These are phyloP conservation scores for Phymastichus coffea DNA, from an alignment of 1,140 invertebrate species.

Conservation along the genomic window DNA sequence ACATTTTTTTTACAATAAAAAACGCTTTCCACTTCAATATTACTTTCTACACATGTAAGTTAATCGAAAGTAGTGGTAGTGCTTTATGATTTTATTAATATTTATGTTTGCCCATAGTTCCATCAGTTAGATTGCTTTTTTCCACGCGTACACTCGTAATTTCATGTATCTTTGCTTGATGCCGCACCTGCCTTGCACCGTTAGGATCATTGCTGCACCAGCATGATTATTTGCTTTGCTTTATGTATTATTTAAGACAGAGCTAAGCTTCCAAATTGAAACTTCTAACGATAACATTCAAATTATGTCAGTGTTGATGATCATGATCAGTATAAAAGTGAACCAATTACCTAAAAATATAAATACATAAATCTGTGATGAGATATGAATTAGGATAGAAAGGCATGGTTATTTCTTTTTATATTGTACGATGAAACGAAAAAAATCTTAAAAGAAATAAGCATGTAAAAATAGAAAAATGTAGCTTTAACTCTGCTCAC, in stretches of 20 bases:
- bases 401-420: too few species aligned
- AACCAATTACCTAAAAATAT: too few species aligned
- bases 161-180: background rate
- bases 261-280: too few species aligned
- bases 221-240: slow-evolving; percentile 44
- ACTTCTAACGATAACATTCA: too few species aligned
- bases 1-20: too few species aligned
- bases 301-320: too few species aligned
- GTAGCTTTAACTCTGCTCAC: background rate
- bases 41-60: slow-evolving; percentile 11
- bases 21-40: slow-evolving; percentile 22
- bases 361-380: too few species aligned
- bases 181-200: slow-evolving; percentile 31
- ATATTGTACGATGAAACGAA: too few species aligned
- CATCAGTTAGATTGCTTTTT: background rate
- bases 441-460: too few species aligned
- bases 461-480: too few species aligned
- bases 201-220: slow-evolving; percentile 37
- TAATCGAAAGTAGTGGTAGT: slow-evolving; percentile 2
- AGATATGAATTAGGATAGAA: too few species aligned
- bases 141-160: background rate
- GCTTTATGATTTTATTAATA: background rate
- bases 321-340: too few species aligned
- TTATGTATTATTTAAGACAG: slow-evolving; percentile 38
- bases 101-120: background rate